A percentile compares a stretch with the other conserved stretches of the same genome.
Evolutionary conservation across 2,113 vertebrate species (phyloP).

Genomic region (Thunnus maccoyii): DNA sequence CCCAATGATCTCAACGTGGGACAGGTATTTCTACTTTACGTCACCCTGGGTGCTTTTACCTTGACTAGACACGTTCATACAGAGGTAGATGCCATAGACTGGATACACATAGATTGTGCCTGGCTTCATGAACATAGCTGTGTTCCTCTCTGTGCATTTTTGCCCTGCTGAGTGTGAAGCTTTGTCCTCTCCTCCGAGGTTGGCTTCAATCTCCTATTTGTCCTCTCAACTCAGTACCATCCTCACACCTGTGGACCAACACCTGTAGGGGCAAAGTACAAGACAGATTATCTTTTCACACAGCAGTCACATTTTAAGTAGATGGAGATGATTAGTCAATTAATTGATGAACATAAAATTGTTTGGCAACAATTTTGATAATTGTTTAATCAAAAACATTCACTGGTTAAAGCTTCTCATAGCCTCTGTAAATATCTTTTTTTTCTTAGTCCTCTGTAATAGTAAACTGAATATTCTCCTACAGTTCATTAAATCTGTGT

Average conservation of each 20-base stretch:
- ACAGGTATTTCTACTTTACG: neutral
- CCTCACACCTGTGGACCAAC: constrained; percentile 87
- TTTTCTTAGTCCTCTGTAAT: too few relatives aligned
- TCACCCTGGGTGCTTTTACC: constrained; percentile 79
- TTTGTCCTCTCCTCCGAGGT: constrained; percentile 93
- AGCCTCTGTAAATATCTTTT: too few relatives aligned
- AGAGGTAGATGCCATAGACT: constrained; percentile 95
- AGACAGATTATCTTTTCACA: neutral
- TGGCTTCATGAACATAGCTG: constrained; percentile 97
- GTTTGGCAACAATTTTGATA: too few relatives aligned
- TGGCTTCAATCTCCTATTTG: constrained; percentile 96
- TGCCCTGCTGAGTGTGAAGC: constrained; percentile 95
- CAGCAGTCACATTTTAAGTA: too few relatives aligned
- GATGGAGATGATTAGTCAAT: too few relatives aligned
- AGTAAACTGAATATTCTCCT: neutral
- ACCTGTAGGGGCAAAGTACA: constrained; percentile 80
- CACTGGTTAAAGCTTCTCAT: too few relatives aligned
- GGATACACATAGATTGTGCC: constrained; percentile 96
- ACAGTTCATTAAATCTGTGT: too few relatives aligned
- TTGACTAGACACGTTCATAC: constrained; percentile 95
- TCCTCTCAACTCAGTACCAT: constrained; percentile 90
- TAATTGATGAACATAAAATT: too few relatives aligned
- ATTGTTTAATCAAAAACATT: too few relatives aligned
- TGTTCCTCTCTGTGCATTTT: constrained; percentile 91
- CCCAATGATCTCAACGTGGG: neutral